Evolutionary conservation across 2,888 invertebrate genomes (phyloP).

Genomic region (Dione juno): DNA sequence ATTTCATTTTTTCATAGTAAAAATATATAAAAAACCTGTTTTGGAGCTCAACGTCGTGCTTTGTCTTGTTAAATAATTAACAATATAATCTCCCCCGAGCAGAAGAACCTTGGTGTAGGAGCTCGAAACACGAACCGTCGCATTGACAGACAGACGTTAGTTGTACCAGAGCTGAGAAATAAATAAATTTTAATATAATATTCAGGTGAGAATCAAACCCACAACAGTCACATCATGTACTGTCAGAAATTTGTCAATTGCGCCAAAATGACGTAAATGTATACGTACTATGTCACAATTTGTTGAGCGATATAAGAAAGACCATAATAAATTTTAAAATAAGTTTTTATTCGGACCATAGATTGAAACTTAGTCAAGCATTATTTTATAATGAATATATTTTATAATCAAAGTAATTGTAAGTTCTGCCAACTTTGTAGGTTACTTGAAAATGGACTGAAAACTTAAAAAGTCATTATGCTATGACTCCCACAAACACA

Average conservation of each 20-base stretch:
- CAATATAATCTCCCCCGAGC: too few species aligned
- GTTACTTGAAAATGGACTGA: conserved; percentile 15
- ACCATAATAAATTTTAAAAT: background rate
- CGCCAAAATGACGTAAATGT: too few species aligned
- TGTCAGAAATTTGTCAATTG: too few species aligned
- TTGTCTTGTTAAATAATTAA: too few species aligned
- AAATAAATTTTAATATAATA: too few species aligned
- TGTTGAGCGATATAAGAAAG: background rate
- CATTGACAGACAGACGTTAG: background rate
- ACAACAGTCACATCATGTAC: too few species aligned
- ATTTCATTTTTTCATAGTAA: background rate
- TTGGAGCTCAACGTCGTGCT: too few species aligned
- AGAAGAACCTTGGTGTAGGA: too few species aligned
- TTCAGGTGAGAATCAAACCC: background rate
- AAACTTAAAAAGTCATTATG: conserved; percentile 17
- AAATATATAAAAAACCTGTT: too few species aligned
- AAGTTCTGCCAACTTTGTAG: background rate
- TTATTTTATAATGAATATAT: conserved; percentile 22
- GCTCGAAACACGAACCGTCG: too few species aligned
- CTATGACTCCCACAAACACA: background rate
- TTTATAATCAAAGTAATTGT: conserved; percentile 11
- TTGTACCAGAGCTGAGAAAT: too few species aligned
- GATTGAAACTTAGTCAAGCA: conserved; percentile 11
- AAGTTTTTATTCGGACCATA: background rate
- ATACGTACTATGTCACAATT: background rate